phyloP scores from a whole-genome alignment of 2,113 vertebrate species.

The Pagrus major region DNA sequence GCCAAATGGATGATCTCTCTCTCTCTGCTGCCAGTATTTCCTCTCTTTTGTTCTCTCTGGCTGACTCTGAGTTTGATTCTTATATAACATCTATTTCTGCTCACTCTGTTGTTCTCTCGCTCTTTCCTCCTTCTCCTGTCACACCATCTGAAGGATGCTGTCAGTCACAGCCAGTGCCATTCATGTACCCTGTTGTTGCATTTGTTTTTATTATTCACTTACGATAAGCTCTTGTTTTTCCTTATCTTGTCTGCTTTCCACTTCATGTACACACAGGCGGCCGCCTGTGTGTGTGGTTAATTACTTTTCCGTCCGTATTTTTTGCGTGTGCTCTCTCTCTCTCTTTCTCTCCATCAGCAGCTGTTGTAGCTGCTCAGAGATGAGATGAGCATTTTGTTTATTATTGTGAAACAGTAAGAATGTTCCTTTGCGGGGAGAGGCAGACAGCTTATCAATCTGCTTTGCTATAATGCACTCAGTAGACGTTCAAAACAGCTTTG shows the following conservation, averaged over 20 bases:
- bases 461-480: slow-evolving; percentile 5
- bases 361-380: not conserved
- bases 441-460: slow-evolving; percentile 11
- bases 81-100: not conserved
- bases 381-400: slow-evolving; percentile 11
- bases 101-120: not conserved
- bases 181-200: not conserved
- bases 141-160: not conserved
- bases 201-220: not conserved
- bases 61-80: not conserved
- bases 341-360: not conserved
- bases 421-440: not conserved
- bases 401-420: slow-evolving; percentile 19
- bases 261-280: not conserved
- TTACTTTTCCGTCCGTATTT: slow-evolving; percentile 16
- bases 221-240: slow-evolving; percentile 2
- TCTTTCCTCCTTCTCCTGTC: not conserved
- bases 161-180: not conserved
- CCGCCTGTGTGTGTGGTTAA: slow-evolving; percentile 1
- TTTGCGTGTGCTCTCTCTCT: not conserved
- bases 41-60: not conserved
- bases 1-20: slow-evolving; percentile 14
- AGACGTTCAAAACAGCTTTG: slow-evolving; percentile 3
- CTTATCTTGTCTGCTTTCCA: slow-evolving; percentile 7
- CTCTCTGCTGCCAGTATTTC: not conserved